Evolutionary conservation across 2,797 vertebrate species (phyloP).

Genomic region (Pseudotriccus pelzelni): DNA sequence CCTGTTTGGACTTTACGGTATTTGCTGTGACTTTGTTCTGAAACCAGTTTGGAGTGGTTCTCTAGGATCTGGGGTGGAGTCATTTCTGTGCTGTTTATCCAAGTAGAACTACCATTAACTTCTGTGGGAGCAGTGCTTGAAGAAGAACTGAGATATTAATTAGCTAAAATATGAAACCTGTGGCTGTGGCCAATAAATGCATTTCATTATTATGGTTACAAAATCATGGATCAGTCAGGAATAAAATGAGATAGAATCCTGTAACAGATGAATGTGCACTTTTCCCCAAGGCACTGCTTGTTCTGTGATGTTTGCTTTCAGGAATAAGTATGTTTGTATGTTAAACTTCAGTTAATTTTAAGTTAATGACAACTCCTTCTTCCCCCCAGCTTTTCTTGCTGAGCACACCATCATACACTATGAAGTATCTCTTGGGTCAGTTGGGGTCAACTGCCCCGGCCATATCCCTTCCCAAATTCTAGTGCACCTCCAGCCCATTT

Average conservation of each 20-base stretch:
- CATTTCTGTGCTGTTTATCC: background rate
- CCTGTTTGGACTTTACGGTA: background rate
- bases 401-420: fast-evolving
- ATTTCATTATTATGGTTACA: background rate
- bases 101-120: background rate
- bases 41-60: background rate
- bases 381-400: background rate
- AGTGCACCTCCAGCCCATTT: fast-evolving
- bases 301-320: background rate
- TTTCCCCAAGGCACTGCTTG: background rate
- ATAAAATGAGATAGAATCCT: background rate
- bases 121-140: background rate
- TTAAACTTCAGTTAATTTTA: background rate
- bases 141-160: background rate
- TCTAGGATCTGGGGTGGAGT: background rate
- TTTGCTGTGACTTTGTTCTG: background rate
- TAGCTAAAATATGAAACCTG: background rate
- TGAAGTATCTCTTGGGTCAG: background rate
- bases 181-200: background rate
- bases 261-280: background rate
- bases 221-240: background rate
- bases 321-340: background rate
- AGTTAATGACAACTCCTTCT: background rate
- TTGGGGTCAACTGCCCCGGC: background rate
- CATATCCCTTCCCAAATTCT: background rate